Percentiles rank a stretch among this genome's conserved stretches.
Conservation (phyloP, 2,113 vertebrate species). For the Ciconia boyciana region DNA sequence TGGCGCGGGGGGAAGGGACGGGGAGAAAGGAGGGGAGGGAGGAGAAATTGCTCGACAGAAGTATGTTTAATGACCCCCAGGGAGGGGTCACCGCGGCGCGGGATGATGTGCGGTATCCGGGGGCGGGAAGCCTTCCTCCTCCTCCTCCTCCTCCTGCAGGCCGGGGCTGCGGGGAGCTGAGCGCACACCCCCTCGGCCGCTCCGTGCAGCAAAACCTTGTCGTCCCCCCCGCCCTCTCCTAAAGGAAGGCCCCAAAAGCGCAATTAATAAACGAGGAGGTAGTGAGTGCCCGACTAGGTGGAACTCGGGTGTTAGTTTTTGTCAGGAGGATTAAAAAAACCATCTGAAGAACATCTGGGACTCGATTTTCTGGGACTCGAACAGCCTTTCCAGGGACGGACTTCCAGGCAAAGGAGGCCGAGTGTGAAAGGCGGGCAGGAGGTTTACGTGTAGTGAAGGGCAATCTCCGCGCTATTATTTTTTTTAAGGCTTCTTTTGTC, state of each 20-base stretch:
- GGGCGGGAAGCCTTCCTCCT: not conserved
- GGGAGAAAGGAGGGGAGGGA: not conserved
- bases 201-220: not conserved
- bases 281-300: not conserved
- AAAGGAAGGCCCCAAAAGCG: not conserved
- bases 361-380: not conserved
- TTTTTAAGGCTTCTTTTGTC: not conserved
- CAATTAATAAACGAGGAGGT: not conserved
- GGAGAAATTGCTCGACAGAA: not conserved
- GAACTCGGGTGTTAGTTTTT: not conserved
- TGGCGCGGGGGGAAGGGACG: not conserved
- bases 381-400: not conserved
- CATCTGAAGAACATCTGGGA: not conserved
- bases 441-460: not conserved
- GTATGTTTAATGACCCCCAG: conserved; percentile 11
- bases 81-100: not conserved
- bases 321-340: not conserved
- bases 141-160: not conserved
- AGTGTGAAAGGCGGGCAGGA: not conserved
- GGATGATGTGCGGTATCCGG: not conserved
- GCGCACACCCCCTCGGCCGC: not conserved
- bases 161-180: accelerated
- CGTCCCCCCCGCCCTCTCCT: not conserved
- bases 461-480: not conserved
- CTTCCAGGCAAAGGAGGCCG: not conserved